Evolutionary conservation across 2,888 invertebrate genomes (phyloP).

Genomic region (Coelinius sp.): DNA sequence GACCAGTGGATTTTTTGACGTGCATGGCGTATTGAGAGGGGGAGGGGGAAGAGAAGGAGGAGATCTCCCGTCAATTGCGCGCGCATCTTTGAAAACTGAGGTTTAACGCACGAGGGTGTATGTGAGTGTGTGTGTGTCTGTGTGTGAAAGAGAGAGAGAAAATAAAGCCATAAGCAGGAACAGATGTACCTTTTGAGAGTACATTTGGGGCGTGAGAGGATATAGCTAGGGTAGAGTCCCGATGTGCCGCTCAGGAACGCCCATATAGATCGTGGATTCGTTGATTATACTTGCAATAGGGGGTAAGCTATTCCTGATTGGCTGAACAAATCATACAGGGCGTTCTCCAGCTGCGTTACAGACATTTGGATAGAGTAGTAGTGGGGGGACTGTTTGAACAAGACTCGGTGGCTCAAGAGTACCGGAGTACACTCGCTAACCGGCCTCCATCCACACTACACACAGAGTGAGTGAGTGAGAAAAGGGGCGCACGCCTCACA

Average conservation of each 20-base stretch:
- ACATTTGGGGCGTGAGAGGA: constrained; percentile 34
- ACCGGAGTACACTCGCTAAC: constrained; percentile 69
- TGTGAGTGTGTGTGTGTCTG: not conserved
- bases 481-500: constrained; percentile 48
- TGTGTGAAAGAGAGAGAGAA: not conserved
- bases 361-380: not conserved
- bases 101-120: not conserved
- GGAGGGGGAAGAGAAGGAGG: no score
- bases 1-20: constrained; percentile 26
- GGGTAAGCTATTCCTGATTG: constrained; percentile 42
- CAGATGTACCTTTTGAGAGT: constrained; percentile 1
- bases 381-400: constrained; percentile 68
- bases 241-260: constrained; percentile 14
- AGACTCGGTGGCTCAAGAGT: constrained; percentile 66
- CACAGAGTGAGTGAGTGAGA: constrained; percentile 60
- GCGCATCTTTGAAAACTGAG: not conserved
- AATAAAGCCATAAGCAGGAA: not conserved
- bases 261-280: constrained; percentile 41
- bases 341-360: constrained; percentile 39
- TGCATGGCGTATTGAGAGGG: constrained; percentile 35
- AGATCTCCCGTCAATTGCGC: constrained; percentile 29
- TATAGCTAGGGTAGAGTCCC: not conserved
- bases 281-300: not conserved
- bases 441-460: constrained; percentile 68
- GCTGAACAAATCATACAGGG: constrained; percentile 38